Evolutionary conservation across 2,888 invertebrate species (phyloP), one percentile per base, ranked within the genome.

Genomic region (Andrena dorsata): DNA sequence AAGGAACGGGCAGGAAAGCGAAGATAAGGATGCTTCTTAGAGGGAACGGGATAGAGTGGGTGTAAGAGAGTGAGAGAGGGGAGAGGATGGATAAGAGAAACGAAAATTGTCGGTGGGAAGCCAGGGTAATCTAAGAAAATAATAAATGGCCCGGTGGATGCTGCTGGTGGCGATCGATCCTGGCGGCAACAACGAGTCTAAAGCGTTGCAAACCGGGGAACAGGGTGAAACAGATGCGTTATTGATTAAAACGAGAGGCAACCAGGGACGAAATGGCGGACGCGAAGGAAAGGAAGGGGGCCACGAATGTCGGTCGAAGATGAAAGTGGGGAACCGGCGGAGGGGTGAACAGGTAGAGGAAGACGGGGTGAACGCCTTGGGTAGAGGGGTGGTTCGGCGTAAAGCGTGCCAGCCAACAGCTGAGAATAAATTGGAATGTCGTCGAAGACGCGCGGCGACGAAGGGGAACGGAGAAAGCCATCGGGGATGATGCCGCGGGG

Each of bases 341-440:
- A 35, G 26, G 35, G 56, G n/a, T 5, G 20, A 23, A 13, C 75
- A 70, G 66, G 70, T 41, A 49, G 51, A 2, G 30, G 61, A 60
- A 70, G 26, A 41, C 41, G 60, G 41, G 65, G 53, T 56, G 61
- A 60, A 68, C 60, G 74, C 69, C 81, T 66, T 84, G 65, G 58
- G 73, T 66, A 64, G 75, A 64, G 32, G 53, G 76, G 78, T 68
- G 78, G 72, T 76, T 76, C 66, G 81, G 77, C 72, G 85, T 80
- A 80, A 87, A 88, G 86, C 85, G 87, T 88, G 85, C 88, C 86
- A 86, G 86, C 83, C 76, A 86, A 85, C 87, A 83, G 88, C 86
- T 86, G 87, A 87, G 88, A 88, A 88, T 87, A 88, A 88, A 88
- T 88, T 88, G 88, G 88, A 88, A 88, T 82, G 86, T 89, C 87